A percentile compares a stretch with the other conserved stretches of the same genome.
Conservation (phyloP, 2,113 vertebrate genomes). For the Periophthalmodon schlosseri region DNA sequence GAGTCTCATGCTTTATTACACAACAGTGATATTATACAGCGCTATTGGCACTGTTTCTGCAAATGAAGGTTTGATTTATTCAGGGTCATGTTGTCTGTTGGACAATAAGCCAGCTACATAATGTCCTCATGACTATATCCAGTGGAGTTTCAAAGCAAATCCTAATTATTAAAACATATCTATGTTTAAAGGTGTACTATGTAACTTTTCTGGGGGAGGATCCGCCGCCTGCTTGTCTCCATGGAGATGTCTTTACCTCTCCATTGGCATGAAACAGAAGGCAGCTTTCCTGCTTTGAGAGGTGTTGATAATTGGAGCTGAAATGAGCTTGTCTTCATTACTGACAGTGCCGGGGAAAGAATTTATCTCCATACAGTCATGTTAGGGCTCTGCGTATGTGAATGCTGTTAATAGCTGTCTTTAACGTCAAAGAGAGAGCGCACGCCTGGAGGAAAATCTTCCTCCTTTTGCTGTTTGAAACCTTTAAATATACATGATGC, state of each 20-base stretch:
- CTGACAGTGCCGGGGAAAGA: conserved; percentile 58
- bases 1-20: conserved; percentile 13
- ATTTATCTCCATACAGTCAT: conserved; percentile 64
- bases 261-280: conserved; percentile 18
- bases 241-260: neutral
- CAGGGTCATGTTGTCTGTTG: neutral
- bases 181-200: no score
- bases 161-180: neutral
- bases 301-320: conserved; percentile 62
- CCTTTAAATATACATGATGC: conserved; percentile 39
- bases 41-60: neutral
- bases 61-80: neutral
- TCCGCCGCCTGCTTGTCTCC: no score
- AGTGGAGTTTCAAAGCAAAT: neutral
- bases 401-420: conserved; percentile 58
- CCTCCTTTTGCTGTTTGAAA: conserved; percentile 26
- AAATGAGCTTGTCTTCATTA: conserved; percentile 68
- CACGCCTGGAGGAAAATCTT: conserved; percentile 38
- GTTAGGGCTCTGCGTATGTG: conserved; percentile 52
- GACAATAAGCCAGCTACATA: neutral
- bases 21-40: neutral
- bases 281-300: conserved; percentile 52
- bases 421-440: conserved; percentile 55
- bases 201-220: no score
- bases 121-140: neutral